Percentiles rank a stretch among this genome's conserved stretches.
Conservation (phyloP, 2,113 vertebrate species). For the human (Homo sapiens) region GRCh38 chr9:76620001-76620500, state of each 20-base stretch:
- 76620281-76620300: too few species aligned
- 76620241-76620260: too few species aligned
- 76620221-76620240: too few species aligned
- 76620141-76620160: too few species aligned
- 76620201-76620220: too few species aligned
- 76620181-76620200: too few species aligned
- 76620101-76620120: background rate
- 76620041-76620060: background rate
- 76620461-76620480: background rate
- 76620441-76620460: background rate
- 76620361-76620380: too few species aligned
- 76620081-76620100: constrained; percentile 17
- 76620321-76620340: too few species aligned
- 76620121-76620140: background rate
- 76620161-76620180: too few species aligned
- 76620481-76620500: background rate
- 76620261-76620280: too few species aligned
- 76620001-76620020: background rate
- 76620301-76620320: too few species aligned
- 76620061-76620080: constrained; percentile 13
- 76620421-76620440: fast-evolving
- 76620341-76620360: too few species aligned
- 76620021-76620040: background rate
- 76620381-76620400: background rate
- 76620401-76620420: background rate